Conservation (phyloP, 2,113 vertebrate species). For the Cepphus grylle region DNA sequence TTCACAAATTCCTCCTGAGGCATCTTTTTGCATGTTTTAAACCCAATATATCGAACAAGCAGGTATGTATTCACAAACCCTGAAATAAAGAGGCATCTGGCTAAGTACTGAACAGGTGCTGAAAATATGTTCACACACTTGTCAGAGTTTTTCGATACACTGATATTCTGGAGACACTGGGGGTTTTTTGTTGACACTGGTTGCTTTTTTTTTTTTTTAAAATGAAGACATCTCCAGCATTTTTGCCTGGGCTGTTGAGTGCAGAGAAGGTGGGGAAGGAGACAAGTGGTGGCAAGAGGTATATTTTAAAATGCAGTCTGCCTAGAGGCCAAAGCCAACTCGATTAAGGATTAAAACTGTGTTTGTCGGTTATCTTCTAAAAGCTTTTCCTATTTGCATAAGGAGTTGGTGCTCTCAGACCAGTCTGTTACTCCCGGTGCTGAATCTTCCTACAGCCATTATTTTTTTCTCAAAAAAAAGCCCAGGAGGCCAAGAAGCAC, state of each 20-base stretch:
- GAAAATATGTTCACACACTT: constrained; percentile 31
- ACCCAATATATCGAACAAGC: neutral
- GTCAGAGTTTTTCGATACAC: neutral
- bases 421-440: neutral
- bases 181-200: neutral
- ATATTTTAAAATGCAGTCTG: neutral
- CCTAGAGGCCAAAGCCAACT: neutral
- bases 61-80: neutral
- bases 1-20: neutral
- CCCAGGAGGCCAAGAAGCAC: neutral
- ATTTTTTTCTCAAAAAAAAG: neutral
- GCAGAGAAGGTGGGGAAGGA: neutral
- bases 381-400: neutral
- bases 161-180: neutral
- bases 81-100: constrained; percentile 39
- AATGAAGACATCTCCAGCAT: neutral
- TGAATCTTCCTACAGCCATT: neutral
- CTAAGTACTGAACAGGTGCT: constrained; percentile 34
- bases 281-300: neutral
- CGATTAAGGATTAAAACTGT: neutral
- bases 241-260: neutral
- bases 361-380: neutral
- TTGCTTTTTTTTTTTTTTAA: neutral
- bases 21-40: neutral
- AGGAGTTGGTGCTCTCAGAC: neutral